Base-by-base conservation (phyloP, 2,113 vertebrate species). In the Ancistrus triradiatus region DNA sequence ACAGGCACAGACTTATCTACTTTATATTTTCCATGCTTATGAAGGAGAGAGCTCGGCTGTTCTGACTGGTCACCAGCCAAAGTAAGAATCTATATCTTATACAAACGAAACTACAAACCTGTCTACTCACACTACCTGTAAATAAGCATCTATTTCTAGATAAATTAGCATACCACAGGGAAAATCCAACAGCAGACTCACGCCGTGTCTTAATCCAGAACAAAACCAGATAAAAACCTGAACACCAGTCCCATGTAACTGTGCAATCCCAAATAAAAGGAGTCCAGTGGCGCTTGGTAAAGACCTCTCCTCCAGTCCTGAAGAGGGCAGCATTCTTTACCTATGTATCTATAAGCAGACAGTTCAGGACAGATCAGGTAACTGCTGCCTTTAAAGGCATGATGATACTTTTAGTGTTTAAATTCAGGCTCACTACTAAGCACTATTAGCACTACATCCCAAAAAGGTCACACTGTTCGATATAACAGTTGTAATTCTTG, bases 341-440 rank as follows among this genome's bases (percentile, higher is more conserved):
- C 83, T 85, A 69, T 66, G 79, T 63, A 89, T 88, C 85, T 88
- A 85, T 62, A 47, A n/a, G 51, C 47, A 63, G 24, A 83, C 68
- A 84, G 59, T 73, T 50, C 53, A 62, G 28, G 17, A 35, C 60
- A 83, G 73, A 83, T 75, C 71, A 52, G 27, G 59, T 52, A 28
- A 44, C 11, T 52, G 27, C 44, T 6, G 4, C 42, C 61, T 17
- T 31, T 3, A 63, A 40, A 28, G 38, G 15, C 33, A 19, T 42
- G 25, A 18, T 27, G 15, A 38, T 25, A 27, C 40, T 28, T 27
- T 11, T 8, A 21, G 2, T 11, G 10, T 6, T 2, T 3, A 11
- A n/a, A n/a, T n/a, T n/a, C n/a, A n/a, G n/a, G n/a, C n/a, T n/a
- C n/a, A n/a, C n/a, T n/a, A n/a, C n/a, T n/a, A n/a, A n/a, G n/a